Percentiles rank a stretch among this genome's conserved stretches.
These are phyloP conservation scores for Malacoctenus gilli DNA, from an alignment of 2,797 vertebrate genomes.

Conservation along the genomic window DNA sequence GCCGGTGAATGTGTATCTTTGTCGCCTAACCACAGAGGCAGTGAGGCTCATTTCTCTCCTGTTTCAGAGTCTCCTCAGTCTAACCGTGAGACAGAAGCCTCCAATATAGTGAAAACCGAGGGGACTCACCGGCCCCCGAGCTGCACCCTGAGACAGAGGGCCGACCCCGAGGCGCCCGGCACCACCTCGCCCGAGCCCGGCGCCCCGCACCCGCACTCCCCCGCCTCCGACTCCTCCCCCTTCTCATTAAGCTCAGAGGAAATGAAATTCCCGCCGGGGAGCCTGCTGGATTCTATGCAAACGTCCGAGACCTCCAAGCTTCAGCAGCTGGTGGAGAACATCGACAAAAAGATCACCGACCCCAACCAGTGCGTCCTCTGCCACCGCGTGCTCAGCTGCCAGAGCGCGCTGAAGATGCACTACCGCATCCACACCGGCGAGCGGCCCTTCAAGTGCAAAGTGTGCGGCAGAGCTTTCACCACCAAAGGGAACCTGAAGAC, in stretches of 20 bases:
- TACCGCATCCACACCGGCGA: constrained; percentile 97
- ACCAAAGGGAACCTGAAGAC: constrained; percentile 99
- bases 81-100: constrained; percentile 61
- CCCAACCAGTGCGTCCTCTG: constrained; percentile 96
- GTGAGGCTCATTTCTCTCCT: constrained; percentile 77
- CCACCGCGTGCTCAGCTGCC: constrained; percentile 96
- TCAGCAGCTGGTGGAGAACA: constrained; percentile 97
- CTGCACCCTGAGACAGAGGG: constrained; percentile 67
- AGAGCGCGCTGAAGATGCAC: constrained; percentile 98
- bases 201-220: constrained; percentile 75
- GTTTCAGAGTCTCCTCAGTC: constrained; percentile 82
- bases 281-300: constrained; percentile 87
- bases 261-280: constrained; percentile 83
- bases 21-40: constrained; percentile 85
- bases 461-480: constrained; percentile 96
- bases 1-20: constrained; percentile 89
- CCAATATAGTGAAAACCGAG: constrained; percentile 81
- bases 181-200: constrained; percentile 46
- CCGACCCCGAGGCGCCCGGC: constrained; percentile 60
- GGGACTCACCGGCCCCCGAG: constrained; percentile 80
- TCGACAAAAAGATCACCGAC: constrained; percentile 94
- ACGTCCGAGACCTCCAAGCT: constrained; percentile 98
- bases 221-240: constrained; percentile 78
- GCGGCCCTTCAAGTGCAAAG: constrained; percentile 96
- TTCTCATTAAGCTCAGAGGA: constrained; percentile 83